A percentile compares a stretch with the other conserved stretches of the same genome.
Evolutionary conservation across 37 sponge, comb jelly and placozoan genomes (phyloP).

Genomic region (Axinella damicornis): DNA sequence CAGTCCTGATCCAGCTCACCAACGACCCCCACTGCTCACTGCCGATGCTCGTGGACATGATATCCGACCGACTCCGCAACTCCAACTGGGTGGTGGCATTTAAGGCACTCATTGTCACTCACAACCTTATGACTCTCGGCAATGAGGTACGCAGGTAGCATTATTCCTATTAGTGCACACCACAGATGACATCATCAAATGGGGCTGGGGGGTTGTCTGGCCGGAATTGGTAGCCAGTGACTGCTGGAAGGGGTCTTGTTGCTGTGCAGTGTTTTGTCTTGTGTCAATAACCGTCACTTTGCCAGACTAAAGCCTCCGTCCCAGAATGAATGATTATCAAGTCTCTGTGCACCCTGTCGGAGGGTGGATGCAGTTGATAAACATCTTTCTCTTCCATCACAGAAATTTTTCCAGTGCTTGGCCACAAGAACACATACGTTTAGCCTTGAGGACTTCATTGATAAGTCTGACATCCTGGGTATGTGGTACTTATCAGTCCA

Average conservation of each 20-base stretch:
- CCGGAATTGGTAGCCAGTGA: too few relatives aligned
- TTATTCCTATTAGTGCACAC: too few relatives aligned
- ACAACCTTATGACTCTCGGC: constrained; percentile 92
- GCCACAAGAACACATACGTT: constrained; percentile 78
- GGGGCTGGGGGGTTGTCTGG: too few relatives aligned
- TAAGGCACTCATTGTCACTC: constrained; percentile 89
- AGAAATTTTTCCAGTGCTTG: constrained; percentile 87
- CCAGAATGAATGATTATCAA: too few relatives aligned
- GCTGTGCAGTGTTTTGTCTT: too few relatives aligned
- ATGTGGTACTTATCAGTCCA: neutral
- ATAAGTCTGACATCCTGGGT: constrained; percentile 57
- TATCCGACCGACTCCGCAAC: constrained; percentile 70
- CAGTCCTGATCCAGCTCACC: constrained; percentile 80
- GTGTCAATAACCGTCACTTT: too few relatives aligned
- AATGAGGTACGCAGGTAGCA: constrained; percentile 79
- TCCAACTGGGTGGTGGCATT: constrained; percentile 92
- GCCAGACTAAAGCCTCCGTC: too few relatives aligned
- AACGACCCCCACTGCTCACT: constrained; percentile 81
- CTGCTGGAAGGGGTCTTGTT: too few relatives aligned
- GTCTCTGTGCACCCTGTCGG: too few relatives aligned
- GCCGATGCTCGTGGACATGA: constrained; percentile 74
- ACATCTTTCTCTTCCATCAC: neutral
- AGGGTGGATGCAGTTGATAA: too few relatives aligned
- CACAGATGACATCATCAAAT: too few relatives aligned
- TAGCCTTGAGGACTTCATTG: constrained; percentile 59